phyloP scores from a whole-genome alignment of 1,140 invertebrate species.

The Eumaeus atala region DNA sequence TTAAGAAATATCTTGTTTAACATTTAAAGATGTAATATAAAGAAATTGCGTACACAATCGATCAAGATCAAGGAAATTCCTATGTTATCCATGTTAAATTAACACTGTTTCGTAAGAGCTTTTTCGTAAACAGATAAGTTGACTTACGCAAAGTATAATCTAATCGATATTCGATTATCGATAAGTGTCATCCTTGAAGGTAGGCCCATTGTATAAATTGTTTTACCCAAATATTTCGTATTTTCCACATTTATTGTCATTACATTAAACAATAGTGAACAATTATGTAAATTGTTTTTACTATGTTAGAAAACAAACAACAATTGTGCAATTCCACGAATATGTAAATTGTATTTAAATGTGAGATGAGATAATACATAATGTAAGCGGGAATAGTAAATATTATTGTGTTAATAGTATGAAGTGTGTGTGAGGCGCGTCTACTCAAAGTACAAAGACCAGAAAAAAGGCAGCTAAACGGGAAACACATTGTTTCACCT shows the following conservation, averaged over 20 bases:
- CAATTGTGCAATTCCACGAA: neutral
- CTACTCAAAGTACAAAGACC: no score
- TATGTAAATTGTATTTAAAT: neutral
- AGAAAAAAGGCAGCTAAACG: no score
- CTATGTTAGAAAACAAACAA: neutral
- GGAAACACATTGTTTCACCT: no score
- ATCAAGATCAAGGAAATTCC: slow-evolving; percentile 3
- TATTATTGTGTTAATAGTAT: no score
- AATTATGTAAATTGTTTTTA: neutral
- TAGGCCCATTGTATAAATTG: neutral
- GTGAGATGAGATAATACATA: no score
- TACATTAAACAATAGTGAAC: neutral
- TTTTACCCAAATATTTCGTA: neutral
- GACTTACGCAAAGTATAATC: neutral
- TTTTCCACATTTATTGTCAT: neutral
- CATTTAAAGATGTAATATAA: neutral
- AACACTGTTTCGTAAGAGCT: neutral
- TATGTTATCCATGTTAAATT: neutral
- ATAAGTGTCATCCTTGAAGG: neutral
- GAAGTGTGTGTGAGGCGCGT: no score
- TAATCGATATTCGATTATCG: no score
- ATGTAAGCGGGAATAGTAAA: no score
- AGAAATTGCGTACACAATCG: neutral
- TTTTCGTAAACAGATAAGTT: neutral
- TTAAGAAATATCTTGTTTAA: no score